A percentile compares a stretch with the other conserved stretches of the same genome.
phyloP scores from a whole-genome alignment of 2,888 invertebrate species.

The Tachina grossa region DNA sequence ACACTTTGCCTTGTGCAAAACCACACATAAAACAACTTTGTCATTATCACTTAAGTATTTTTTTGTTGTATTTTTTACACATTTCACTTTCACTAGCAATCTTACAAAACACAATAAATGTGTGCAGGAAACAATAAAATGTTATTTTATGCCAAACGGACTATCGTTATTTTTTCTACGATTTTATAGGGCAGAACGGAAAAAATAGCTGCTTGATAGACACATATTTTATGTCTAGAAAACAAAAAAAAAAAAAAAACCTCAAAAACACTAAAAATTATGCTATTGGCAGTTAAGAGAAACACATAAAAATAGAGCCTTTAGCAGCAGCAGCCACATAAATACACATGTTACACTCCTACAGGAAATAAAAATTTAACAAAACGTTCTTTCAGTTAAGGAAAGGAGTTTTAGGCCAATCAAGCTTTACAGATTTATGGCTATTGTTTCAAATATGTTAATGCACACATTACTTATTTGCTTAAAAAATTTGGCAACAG shows the following conservation, averaged over 20 bases:
- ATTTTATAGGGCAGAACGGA: conserved; percentile 12
- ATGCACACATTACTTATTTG: not conserved
- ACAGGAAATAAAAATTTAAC: conserved; percentile 14
- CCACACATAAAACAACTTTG: not conserved
- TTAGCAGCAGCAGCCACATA: conserved; percentile 16
- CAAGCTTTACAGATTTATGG: conserved; percentile 37
- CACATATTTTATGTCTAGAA: conserved; percentile 5
- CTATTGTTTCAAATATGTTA: conserved; percentile 6
- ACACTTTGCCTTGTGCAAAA: too few species aligned
- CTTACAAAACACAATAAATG: conserved; percentile 42
- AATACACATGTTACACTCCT: not conserved
- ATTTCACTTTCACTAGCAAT: not conserved
- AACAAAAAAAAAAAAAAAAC: not conserved
- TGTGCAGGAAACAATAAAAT: conserved; percentile 55
- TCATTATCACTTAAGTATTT: not conserved
- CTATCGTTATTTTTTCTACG: not conserved
- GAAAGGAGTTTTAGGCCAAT: not conserved
- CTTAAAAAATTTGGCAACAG: not conserved
- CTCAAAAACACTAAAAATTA: conserved; percentile 44
- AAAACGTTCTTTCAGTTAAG: not conserved
- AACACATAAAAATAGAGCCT: conserved; percentile 30
- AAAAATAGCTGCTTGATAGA: conserved; percentile 2
- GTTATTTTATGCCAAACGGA: conserved; percentile 51
- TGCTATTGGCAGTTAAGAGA: conserved; percentile 54
- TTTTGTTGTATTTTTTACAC: not conserved